Base-by-base conservation (phyloP, 2,113 vertebrate genomes). In the Anolis sagrei region DNA sequence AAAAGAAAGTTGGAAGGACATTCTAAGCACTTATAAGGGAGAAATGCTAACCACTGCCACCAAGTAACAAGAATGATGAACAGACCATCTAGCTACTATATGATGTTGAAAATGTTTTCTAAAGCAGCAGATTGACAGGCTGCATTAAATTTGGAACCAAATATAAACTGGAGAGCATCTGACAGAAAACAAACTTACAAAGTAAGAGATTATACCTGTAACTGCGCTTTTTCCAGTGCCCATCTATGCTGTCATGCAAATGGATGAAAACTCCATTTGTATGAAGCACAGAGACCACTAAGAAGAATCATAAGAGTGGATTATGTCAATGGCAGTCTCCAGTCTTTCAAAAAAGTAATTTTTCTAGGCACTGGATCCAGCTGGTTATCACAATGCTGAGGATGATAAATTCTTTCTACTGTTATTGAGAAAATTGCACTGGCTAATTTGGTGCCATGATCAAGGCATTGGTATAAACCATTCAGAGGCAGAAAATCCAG, bases 51-150 rank as follows among this genome's bases (percentile, higher is more conserved):
- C 27, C 29, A 13, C 79, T 74, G 36, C n/a, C 39, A 68, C 11
- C 29, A 74, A n/a, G 54, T 61, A 76, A 68, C 64, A 25, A 10
- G 69, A 34, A 92, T 73, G 25, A 36, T 72, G 23, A 87, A 5
- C 23, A 81, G 23, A n/a, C 83, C 79, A 74, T 84, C 5, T 79
- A 10, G 48, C 23, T 36, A 72, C 51, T 3, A 44, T 10, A 49
- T 84, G 5, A 83, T 83, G 84, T 27, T 88, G 81, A 73, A 82
- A 51, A 48, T 76, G 34, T 48, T 77, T 88, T 11, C 2, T 2
- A 23, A 61, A 64, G 66, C 0, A 0, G 49, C 0, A 91, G 32
- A 34, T 66, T 87, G 6, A 29, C 66, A 75, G 78, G 58, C 27
- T 84, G 72, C 7, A 23, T 75, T 76, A 18, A 49, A 19, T 23